Evolutionary conservation across 1,140 invertebrate species (phyloP), one percentile per base, ranked within the genome.

Genomic region (Anthonomus grandis): DNA sequence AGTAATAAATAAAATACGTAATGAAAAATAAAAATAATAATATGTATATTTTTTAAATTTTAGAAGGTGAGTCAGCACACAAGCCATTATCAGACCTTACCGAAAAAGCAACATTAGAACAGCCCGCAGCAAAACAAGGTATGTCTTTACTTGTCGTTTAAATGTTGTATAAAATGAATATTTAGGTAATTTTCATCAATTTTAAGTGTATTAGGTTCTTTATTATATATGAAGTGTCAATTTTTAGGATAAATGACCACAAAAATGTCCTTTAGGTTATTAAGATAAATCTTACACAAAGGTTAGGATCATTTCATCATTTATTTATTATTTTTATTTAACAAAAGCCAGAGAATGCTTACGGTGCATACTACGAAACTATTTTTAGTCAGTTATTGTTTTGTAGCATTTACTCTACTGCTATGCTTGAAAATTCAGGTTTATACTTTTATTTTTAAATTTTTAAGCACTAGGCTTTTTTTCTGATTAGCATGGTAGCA

Each of bases 11-110:
- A n/a, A n/a, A n/a, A n/a, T n/a, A n/a, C n/a, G n/a, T n/a, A n/a
- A n/a, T n/a, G n/a, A n/a, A n/a, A n/a, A n/a, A n/a, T n/a, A n/a
- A n/a, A n/a, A n/a, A n/a, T n/a, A n/a, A n/a, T n/a, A n/a, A n/a
- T n/a, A n/a, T n/a, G n/a, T n/a, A n/a, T n/a, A n/a, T n/a, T n/a
- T n/a, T n/a, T n/a, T n/a, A n/a, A n/a, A n/a, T 65, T 70, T 13
- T 64, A 73, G 71, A 68, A 60, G 70, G 71, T 69, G 66, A 68
- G 60, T 63, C 67, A n/a, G n/a, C n/a, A n/a, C n/a, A n/a, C n/a
- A n/a, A n/a, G n/a, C n/a, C n/a, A n/a, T n/a, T 60, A 44, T 27
- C 58, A 34, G 41, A 41, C 12, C 10, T 39, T 23, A 47, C 59
- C 48, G 21, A 38, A 23, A 18, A 18, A 38, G 37, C 31, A 60